phyloP scores from a whole-genome alignment of 2,113 vertebrate species.

The Polypterus bichir region DNA sequence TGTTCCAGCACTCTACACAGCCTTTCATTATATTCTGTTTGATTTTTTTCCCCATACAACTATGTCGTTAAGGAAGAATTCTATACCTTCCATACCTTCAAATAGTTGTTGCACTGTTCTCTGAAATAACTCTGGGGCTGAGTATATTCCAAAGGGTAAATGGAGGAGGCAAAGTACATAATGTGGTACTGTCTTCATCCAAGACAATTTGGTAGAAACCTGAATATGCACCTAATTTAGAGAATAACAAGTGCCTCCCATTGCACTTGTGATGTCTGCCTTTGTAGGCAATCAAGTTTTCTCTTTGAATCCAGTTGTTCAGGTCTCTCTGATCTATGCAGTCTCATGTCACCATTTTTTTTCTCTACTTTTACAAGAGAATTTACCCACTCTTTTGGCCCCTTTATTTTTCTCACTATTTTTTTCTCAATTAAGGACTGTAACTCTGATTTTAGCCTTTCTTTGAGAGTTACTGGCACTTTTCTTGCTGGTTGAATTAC shows the following conservation, averaged over 20 bases:
- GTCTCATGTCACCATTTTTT: background rate
- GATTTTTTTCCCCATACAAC: constrained; percentile 7
- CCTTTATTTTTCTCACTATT: background rate
- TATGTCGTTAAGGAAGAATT: constrained; percentile 5
- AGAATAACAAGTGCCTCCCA: background rate
- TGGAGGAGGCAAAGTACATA: constrained; percentile 1
- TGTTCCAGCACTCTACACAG: background rate
- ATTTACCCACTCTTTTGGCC: background rate
- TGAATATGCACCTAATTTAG: constrained; percentile 5
- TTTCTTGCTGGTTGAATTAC: background rate
- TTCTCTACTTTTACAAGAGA: background rate
- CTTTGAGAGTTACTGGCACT: background rate
- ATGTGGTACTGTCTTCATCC: background rate
- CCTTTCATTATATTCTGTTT: constrained; percentile 1
- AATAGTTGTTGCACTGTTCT: background rate
- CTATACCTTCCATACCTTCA: constrained; percentile 4
- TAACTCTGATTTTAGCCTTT: background rate
- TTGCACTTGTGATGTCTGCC: background rate
- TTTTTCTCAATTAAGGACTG: background rate
- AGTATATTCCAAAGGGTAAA: background rate
- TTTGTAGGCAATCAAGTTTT: background rate
- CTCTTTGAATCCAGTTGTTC: background rate
- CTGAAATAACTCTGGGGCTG: constrained; percentile 7
- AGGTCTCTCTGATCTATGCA: background rate
- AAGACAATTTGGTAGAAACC: constrained; percentile 8